Base-by-base conservation (phyloP, 2,888 invertebrate genomes). In the Barypeithes pellucidus region DNA sequence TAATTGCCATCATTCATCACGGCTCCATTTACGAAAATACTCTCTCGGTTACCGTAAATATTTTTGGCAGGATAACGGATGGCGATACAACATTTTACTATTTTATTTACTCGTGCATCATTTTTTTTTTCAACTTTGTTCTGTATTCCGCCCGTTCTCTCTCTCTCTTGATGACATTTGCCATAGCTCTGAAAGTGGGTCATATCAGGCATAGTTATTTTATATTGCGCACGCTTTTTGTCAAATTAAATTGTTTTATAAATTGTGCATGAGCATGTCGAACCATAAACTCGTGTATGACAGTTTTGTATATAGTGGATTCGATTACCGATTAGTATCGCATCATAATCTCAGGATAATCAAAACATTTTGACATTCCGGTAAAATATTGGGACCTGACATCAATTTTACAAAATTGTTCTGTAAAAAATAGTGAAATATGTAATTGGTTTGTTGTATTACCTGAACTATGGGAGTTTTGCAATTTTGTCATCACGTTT, bases 41-140 rank as follows among this genome's bases (percentile, higher is more conserved):
- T 47, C 47, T 16, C 47, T 47, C 50, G 50, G 3, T 24, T 50
- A 24, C 50, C 50, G 24, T 50, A 50, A 24, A 50, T 50, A 50
- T 50, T 24, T 50, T 50, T 50, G 50, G 50, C 50, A n/a, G 50
- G 11, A 24, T 50, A 50, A 50, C 59, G 36, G 36, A 59, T 59
- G 33, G 16, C 39, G 33, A 59, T 59, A 39, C 36, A 59, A 7
- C 33, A 33, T 59, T 59, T 59, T 36, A 59, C 33, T 39, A 59
- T 18, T 59, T 59, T 39, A 59, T 18, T 33, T 59, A 59, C 39
- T 59, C 59, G 33, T 39, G 24, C 16, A 29, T 22, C 20, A 45
- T 45, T 62, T 62, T 29, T 62, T 29, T 62, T 62, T 47, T 62
- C 43, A 7, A 47, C 16, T 33, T 62, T n/a, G 33, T 45, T 62